Evolutionary conservation across 2,113 vertebrate species (phyloP).

Genomic region (Laterallus jamaicensis): DNA sequence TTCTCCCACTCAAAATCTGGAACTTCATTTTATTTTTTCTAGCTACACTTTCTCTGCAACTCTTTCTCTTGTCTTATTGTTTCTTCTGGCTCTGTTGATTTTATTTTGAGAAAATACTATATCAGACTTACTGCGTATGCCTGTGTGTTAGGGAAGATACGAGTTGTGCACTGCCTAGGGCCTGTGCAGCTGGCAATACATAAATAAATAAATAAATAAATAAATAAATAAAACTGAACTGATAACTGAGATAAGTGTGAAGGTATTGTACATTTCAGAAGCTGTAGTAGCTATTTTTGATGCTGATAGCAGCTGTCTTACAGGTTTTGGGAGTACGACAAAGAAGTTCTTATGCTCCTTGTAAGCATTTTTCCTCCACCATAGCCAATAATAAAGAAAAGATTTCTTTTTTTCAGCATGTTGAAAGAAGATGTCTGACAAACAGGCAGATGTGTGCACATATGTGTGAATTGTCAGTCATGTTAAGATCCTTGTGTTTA

Average conservation of each 20-base stretch:
- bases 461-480: background rate
- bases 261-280: background rate
- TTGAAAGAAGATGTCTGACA: background rate
- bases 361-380: background rate
- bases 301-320: background rate
- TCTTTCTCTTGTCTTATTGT: background rate
- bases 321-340: background rate
- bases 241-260: background rate
- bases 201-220: background rate
- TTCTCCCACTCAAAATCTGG: background rate
- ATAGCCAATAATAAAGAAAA: background rate
- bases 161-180: background rate
- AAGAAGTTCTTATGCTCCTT: background rate
- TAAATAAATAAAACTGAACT: background rate
- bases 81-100: slow-evolving; percentile 24
- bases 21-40: background rate
- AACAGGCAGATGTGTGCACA: background rate
- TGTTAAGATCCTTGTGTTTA: background rate
- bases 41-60: background rate
- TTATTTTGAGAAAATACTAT: slow-evolving; percentile 40
- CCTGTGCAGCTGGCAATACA: background rate
- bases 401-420: background rate
- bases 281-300: background rate
- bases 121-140: background rate
- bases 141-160: background rate